phyloP scores from a whole-genome alignment of 2,113 vertebrate genomes.

The Rhodinocichla rosea region DNA sequence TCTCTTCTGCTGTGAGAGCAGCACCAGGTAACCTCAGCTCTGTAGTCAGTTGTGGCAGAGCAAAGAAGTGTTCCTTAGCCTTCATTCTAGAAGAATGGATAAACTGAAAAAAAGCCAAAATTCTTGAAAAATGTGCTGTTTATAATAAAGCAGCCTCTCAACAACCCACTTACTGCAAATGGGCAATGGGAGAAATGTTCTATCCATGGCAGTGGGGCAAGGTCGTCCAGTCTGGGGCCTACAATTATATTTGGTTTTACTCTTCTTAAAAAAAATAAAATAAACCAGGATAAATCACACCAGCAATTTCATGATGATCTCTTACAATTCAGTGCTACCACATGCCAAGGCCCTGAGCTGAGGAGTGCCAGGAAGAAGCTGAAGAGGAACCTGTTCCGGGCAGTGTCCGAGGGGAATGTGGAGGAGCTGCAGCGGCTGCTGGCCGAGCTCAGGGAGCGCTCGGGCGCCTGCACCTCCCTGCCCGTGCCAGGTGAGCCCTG shows the following conservation, averaged over 20 bases:
- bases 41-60: too few relatives aligned
- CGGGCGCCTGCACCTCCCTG: neutral
- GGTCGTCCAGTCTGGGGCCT: too few relatives aligned
- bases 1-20: too few relatives aligned
- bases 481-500: conserved; percentile 51
- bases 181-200: neutral
- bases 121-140: neutral
- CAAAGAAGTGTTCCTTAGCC: neutral
- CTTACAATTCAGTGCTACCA: conserved; percentile 44
- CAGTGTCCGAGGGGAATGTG: conserved; percentile 69
- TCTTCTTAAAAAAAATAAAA: neutral
- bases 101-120: neutral
- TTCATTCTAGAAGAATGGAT: neutral
- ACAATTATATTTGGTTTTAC: neutral
- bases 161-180: neutral
- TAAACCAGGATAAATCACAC: neutral
- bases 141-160: neutral
- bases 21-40: neutral
- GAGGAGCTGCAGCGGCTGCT: conserved; percentile 67
- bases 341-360: conserved; percentile 58
- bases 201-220: rapidly evolving
- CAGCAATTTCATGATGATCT: neutral
- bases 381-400: conserved; percentile 72
- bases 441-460: conserved; percentile 59
- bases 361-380: conserved; percentile 59